phyloP scores from a whole-genome alignment of 92 coral and sea anemone species.

The Porites evermanni region DNA sequence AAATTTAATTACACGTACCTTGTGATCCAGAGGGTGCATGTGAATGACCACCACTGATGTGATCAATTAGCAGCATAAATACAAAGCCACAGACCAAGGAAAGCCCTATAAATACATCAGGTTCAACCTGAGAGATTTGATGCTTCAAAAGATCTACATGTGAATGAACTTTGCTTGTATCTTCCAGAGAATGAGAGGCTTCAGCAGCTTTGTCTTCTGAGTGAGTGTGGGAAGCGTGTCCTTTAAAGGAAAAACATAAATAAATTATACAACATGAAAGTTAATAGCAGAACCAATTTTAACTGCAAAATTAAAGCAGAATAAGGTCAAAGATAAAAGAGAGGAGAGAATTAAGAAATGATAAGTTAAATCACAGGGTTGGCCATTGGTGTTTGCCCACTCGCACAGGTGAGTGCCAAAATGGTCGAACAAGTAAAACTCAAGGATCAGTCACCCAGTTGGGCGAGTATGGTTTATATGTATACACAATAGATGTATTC shows the following conservation, averaged over 20 bases:
- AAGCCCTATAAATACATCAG: constrained; percentile 93
- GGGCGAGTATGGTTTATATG: too few relatives aligned
- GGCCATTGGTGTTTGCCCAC: too few relatives aligned
- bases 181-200: background rate
- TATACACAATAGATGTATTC: too few relatives aligned
- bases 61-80: constrained; percentile 93
- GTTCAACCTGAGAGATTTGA: constrained; percentile 86
- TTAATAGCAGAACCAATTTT: background rate
- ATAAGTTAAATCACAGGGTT: too few relatives aligned
- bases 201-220: background rate
- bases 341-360: too few relatives aligned
- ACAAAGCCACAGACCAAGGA: constrained; percentile 96
- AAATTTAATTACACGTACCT: background rate
- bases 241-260: background rate
- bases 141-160: constrained; percentile 56
- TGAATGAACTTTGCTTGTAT: constrained; percentile 15
- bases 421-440: too few relatives aligned
- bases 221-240: constrained; percentile 24
- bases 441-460: too few relatives aligned
- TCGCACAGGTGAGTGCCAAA: too few relatives aligned
- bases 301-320: too few relatives aligned
- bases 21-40: constrained; percentile 74
- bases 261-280: background rate
- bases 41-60: constrained; percentile 95
- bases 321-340: too few relatives aligned